Conservation (phyloP, 2,888 invertebrate species). For the Cryptocephalus moraei region DNA sequence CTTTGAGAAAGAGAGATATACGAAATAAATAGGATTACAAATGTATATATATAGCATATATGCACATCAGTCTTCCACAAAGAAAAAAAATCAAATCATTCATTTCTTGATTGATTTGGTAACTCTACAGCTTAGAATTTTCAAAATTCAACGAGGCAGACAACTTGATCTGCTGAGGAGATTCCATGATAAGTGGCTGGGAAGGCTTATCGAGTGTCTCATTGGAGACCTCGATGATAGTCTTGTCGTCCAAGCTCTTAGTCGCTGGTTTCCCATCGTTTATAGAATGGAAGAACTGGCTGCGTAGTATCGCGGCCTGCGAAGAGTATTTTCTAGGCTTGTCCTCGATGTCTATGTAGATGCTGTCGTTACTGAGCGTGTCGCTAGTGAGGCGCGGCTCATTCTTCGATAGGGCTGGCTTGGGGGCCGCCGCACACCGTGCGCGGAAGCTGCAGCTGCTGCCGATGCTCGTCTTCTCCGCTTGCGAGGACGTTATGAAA, state of each 20-base stretch:
- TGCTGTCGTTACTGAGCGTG: slow-evolving; percentile 34
- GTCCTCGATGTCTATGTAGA: slow-evolving; percentile 33
- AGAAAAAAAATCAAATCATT: too few species aligned
- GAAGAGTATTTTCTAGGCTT: slow-evolving; percentile 37
- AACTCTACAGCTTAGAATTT: slow-evolving; percentile 21
- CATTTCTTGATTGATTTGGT: too few species aligned
- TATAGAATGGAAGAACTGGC: slow-evolving; percentile 43
- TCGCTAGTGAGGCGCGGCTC: slow-evolving; percentile 16
- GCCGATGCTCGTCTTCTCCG: slow-evolving; percentile 39
- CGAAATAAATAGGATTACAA: too few species aligned
- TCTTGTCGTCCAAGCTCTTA: slow-evolving; percentile 32
- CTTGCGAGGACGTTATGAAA: slow-evolving; percentile 39
- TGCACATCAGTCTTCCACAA: too few species aligned
- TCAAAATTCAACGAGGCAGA: slow-evolving; percentile 16
- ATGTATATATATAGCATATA: too few species aligned
- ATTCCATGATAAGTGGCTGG: slow-evolving; percentile 13
- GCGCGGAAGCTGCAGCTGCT: slow-evolving; percentile 36
- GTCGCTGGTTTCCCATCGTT: slow-evolving; percentile 25
- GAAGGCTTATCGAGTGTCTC: slow-evolving; percentile 29
- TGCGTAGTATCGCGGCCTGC: slow-evolving; percentile 41
- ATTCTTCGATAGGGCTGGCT: slow-evolving; percentile 13
- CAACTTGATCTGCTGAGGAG: slow-evolving; percentile 8
- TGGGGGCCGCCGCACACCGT: slow-evolving; percentile 20
- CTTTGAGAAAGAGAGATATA: too few species aligned
- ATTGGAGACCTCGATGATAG: slow-evolving; percentile 33